Conservation (phyloP, 2,888 invertebrate species). For the Steinernema hermaphroditum region DNA sequence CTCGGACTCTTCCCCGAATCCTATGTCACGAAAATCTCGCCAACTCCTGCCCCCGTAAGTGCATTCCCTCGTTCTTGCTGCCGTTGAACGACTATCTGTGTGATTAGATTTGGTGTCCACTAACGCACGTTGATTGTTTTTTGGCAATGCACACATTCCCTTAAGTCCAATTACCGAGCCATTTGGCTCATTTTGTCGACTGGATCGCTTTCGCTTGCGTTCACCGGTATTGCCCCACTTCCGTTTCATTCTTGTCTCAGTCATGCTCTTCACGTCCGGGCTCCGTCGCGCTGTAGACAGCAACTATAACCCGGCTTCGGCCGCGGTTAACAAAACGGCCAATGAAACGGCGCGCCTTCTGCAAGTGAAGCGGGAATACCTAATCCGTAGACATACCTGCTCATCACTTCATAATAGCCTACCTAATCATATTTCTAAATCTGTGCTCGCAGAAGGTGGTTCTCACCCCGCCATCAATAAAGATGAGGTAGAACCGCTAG, state of each 20-base stretch:
- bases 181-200: slow-evolving; percentile 10
- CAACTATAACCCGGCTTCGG: slow-evolving; percentile 43
- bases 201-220: slow-evolving; percentile 13
- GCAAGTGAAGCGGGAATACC: slow-evolving; percentile 43
- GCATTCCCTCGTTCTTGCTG: neutral
- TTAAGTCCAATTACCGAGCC: slow-evolving; percentile 24
- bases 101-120: slow-evolving; percentile 21
- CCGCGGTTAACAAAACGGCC: slow-evolving; percentile 40
- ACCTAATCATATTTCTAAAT: neutral
- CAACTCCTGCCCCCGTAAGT: slow-evolving; percentile 21
- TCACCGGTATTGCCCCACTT: slow-evolving; percentile 20
- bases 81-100: slow-evolving; percentile 17
- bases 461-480: neutral
- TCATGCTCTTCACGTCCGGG: slow-evolving; percentile 63
- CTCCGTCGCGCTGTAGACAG: slow-evolving; percentile 60
- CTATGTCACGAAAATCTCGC: slow-evolving; percentile 48
- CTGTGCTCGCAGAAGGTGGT: neutral
- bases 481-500: neutral
- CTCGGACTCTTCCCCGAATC: slow-evolving; percentile 63
- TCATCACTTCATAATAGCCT: slow-evolving; percentile 32
- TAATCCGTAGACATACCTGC: slow-evolving; percentile 46
- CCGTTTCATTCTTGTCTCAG: neutral
- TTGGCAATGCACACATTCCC: slow-evolving; percentile 15
- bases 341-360: slow-evolving; percentile 48
- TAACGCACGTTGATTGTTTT: slow-evolving; percentile 29